Conservation (phyloP, 2,797 vertebrate species). For the Manis crassicaudata region DNA sequence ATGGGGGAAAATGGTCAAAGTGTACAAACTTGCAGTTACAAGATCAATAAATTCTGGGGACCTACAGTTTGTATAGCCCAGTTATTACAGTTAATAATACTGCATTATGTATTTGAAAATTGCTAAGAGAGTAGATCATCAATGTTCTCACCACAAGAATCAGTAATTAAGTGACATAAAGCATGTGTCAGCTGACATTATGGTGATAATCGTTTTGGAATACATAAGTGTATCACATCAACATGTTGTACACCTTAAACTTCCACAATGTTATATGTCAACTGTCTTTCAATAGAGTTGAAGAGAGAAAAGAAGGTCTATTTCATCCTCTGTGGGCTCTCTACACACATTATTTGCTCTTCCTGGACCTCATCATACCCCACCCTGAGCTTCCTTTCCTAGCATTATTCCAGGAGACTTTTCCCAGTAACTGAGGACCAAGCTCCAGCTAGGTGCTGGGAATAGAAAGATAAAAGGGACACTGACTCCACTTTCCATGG, state of each 20-base stretch:
- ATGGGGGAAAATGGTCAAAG: neutral
- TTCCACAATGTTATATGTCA: neutral
- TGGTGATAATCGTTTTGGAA: neutral
- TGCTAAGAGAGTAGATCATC: neutral
- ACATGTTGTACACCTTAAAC: neutral
- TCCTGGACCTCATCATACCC: too few species aligned
- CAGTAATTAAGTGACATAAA: neutral
- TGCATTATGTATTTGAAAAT: neutral
- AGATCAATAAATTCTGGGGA: neutral
- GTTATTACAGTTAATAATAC: neutral
- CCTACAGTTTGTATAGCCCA: neutral
- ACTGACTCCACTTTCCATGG: neutral
- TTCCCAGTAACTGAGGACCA: neutral
- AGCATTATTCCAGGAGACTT: neutral
- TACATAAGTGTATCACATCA: neutral
- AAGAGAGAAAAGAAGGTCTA: neutral
- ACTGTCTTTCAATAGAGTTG: neutral
- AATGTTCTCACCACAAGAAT: neutral
- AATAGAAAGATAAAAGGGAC: neutral
- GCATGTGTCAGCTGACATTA: neutral
- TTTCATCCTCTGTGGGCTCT: neutral
- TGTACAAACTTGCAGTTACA: neutral
- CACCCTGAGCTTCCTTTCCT: neutral
- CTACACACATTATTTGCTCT: neutral
- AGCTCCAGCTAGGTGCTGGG: neutral